A percentile compares a stretch with the other conserved stretches of the same genome.
phyloP scores from a whole-genome alignment of 1,140 invertebrate genomes.

The Trinorchestia longiramus region DNA sequence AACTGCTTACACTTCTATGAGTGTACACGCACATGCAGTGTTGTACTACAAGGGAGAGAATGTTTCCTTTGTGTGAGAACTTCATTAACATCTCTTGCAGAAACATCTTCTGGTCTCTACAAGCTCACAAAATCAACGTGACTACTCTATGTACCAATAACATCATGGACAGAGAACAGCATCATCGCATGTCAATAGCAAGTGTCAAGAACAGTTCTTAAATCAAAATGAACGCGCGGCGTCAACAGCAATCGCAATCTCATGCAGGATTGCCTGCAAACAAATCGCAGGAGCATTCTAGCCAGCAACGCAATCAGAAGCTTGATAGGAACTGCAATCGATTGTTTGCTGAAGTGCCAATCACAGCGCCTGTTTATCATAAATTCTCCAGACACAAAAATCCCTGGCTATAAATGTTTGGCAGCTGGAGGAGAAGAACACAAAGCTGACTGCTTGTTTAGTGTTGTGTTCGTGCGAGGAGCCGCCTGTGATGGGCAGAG shows the following conservation, averaged over 20 bases:
- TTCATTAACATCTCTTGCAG: neutral
- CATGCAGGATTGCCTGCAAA: neutral
- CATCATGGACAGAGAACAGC: neutral
- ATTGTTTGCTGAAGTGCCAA: constrained; percentile 7
- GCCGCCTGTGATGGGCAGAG: neutral
- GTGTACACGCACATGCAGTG: no score
- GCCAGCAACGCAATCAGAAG: neutral
- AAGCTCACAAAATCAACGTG: neutral
- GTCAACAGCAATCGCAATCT: neutral
- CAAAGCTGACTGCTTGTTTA: neutral
- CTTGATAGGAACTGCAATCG: neutral
- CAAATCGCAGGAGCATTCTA: neutral
- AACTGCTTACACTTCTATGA: no score
- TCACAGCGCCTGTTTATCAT: neutral
- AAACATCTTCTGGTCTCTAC: neutral
- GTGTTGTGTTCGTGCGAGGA: neutral
- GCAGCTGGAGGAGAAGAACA: neutral
- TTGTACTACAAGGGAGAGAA: neutral
- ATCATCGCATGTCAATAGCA: neutral
- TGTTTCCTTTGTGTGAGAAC: neutral
- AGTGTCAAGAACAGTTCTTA: neutral
- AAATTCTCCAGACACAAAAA: neutral
- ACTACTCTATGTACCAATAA: neutral
- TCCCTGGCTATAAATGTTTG: neutral
- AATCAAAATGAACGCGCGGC: neutral